Evolutionary conservation across 1,140 invertebrate genomes (phyloP), one percentile per base, ranked within the genome.

Genomic region (Neuroterus valhalla): DNA sequence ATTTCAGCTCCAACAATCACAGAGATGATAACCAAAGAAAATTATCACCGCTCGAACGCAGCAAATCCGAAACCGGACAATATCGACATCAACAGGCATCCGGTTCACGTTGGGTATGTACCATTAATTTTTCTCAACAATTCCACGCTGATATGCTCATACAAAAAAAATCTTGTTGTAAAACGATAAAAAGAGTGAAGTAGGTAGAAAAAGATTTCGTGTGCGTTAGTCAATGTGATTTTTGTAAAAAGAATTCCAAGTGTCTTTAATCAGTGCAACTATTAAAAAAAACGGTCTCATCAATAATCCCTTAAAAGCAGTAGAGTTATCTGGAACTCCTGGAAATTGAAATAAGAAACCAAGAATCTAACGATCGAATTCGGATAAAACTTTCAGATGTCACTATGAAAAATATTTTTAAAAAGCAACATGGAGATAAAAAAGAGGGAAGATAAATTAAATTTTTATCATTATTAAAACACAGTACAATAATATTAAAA

Each of bases 41-140:
- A 83, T 82, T 90, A 88, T 81, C 83, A 89, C 55, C 88, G 91
- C 70, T 85, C 90, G 67, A 91, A 91, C 76, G 91, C 91, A 45
- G 89, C 87, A 68, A 92, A 93, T 88, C 90, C 93, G 68, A 92
- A 91, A 81, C 93, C 95, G 68, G 97, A 98, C 89, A 98, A 98
- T 90, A 93, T 98, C 72, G 96, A 96, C 83, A 95, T 98, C 77
- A 94, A 96, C 78, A 91, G 94, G 74, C 94, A 94, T 82, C 95
- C 95, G 26, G 92, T 97, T 66, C 95, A 96, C 85, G 95, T 96
- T 88, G 96, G 96, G 96, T 98, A 93, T 92, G 95, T 91, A 79
- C 44, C 17, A 14, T 15, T 66, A 23, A 10, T 66, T 71, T 70
- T 62, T n/a, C 6, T 6, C 2, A 21, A 62, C 4, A 48, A 44